Percentiles rank a stretch among this genome's conserved stretches.
These are phyloP conservation scores for Agapornis roseicollis DNA, from an alignment of 2,113 vertebrate species.

Conservation along the genomic window DNA sequence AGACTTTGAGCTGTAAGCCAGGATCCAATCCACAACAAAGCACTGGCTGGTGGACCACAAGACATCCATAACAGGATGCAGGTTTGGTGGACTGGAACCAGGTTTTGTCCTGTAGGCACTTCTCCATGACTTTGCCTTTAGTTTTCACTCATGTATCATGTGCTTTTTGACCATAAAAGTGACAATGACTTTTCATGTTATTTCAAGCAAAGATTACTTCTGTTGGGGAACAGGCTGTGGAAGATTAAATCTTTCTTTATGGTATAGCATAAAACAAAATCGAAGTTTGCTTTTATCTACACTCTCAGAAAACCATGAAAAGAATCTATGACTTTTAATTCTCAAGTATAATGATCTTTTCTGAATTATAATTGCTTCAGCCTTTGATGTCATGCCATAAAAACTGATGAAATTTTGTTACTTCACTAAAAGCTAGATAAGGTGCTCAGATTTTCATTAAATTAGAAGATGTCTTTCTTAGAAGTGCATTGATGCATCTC, in stretches of 20 bases:
- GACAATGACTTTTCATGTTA: not conserved
- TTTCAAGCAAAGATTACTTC: not conserved
- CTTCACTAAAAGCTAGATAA: not conserved
- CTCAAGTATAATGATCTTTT: not conserved
- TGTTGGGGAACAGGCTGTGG: not conserved
- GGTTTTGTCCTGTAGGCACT: not conserved
- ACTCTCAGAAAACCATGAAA: not conserved
- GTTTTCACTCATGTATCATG: not conserved
- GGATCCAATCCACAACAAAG: not conserved
- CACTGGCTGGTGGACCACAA: not conserved
- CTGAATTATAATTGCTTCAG: not conserved
- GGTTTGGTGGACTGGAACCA: not conserved
- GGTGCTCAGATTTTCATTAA: not conserved
- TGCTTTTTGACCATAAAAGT: not conserved
- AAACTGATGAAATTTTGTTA: not conserved
- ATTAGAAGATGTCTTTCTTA: not conserved
- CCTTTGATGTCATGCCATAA: not conserved
- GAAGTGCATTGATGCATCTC: not conserved
- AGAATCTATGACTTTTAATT: not conserved
- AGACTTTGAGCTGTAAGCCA: not conserved
- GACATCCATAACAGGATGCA: not conserved
- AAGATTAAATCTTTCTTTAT: not conserved
- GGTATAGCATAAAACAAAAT: not conserved
- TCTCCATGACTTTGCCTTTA: not conserved
- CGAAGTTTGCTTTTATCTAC: not conserved